Evolutionary conservation across 1,140 invertebrate species (phyloP).

Genomic region (Diachasma alloeum): DNA sequence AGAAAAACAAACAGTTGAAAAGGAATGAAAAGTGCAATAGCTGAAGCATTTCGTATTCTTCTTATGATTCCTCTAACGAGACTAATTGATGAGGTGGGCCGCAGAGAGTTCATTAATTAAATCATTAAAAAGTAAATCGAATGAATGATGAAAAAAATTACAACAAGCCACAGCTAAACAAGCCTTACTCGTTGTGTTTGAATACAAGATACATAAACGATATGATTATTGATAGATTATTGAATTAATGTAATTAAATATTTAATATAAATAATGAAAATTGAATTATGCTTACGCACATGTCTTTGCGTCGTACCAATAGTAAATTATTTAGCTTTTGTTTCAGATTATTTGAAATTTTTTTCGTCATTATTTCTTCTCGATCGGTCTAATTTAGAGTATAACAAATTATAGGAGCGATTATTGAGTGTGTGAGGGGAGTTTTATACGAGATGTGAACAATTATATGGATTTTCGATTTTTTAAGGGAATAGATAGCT

Average conservation of each 20-base stretch:
- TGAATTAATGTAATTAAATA: conserved; percentile 46
- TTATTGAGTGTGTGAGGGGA: conserved; percentile 36
- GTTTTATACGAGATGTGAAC: conserved; percentile 45
- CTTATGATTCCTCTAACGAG: conserved; percentile 14
- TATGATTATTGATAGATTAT: not conserved
- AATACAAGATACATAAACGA: not conserved
- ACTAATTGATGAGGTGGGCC: conserved; percentile 13
- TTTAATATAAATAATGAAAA: conserved; percentile 43
- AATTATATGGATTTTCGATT: conserved; percentile 35
- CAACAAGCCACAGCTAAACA: conserved; percentile 26
- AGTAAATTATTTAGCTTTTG: conserved; percentile 46
- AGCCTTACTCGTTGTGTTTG: conserved; percentile 25
- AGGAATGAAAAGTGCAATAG: not conserved
- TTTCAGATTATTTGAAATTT: not conserved
- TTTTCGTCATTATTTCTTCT: not conserved
- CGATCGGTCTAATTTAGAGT: conserved; percentile 41
- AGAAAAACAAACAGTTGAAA: not conserved
- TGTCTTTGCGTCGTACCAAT: conserved; percentile 33
- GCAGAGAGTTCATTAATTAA: not conserved
- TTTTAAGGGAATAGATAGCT: not conserved
- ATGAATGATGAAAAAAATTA: conserved; percentile 11
- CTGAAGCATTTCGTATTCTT: not conserved
- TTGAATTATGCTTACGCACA: conserved; percentile 44
- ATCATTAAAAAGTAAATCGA: not conserved
- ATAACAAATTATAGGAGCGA: conserved; percentile 22